Evolutionary conservation across 2,113 vertebrate species (phyloP), one percentile per base, ranked within the genome.

Genomic region (Cercopithecus mona): DNA sequence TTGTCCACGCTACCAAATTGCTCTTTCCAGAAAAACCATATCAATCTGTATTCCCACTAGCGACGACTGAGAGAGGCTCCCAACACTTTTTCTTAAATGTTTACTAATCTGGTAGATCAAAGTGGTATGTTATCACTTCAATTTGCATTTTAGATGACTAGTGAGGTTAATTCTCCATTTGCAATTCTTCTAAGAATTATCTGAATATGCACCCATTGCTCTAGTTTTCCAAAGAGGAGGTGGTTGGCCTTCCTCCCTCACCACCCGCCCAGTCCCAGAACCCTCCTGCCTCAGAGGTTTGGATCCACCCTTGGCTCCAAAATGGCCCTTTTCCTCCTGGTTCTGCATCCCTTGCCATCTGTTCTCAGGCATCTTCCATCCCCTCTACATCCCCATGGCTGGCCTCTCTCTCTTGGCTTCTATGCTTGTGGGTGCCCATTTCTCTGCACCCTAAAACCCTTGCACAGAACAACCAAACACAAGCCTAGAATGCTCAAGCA

Each of bases 11-110:
- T 76, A 80, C 73, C 92, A 86, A 90, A 61, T 59, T 64, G 50
- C 78, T 93, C 90, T 86, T 82, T 81, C 50, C 61, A 90, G 95
- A 95, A 94, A 93, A 83, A 80, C 48, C 57, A 2, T 48, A 64
- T 35, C 35, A 3, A 50, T 57, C 76, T 94, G 48, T 38, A 32
- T 8, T 92, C n/a, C 88, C 18, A 93, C 32, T 22, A 72, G 50
- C 40, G 43, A 72, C 6, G n/a, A 32, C 14, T 43, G 4, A 66
- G 40, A 57, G 45, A 64, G 52, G 22, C 40, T 50, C 30, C 75
- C 30, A 76, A 43, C 8, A 20, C 59, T 68, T 86, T 93, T 94
- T 68, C 87, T 93, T 68, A 50, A 83, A 48, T 61, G 17, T 88
- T 86, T 57, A 30, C 78, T 80, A 25, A 80, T 68, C n/a, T 73